Base-by-base conservation (phyloP, 2,888 invertebrate species). In the Nemapogon koenigi region DNA sequence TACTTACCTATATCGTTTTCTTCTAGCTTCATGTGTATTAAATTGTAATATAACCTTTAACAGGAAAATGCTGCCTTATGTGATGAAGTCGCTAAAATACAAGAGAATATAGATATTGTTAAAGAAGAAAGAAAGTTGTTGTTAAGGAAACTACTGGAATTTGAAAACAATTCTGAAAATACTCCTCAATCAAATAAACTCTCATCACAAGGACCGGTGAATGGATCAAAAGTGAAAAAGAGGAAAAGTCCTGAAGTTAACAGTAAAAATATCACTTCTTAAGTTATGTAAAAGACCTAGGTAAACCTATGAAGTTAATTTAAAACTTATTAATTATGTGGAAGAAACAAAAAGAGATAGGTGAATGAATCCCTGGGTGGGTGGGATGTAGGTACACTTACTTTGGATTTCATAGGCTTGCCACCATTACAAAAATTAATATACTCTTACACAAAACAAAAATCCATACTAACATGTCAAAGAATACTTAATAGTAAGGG, bases 1-100 rank as follows among this genome's bases (percentile, higher is more conserved):
- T 32, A 7, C 7, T 31, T n/a, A 16, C 25, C 32, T 40, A 16
- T 38, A 4, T 6, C 8, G 26, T 16, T 27, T 15, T 30, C n/a
- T n/a, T n/a, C n/a, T n/a, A n/a, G n/a, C 22, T 6, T 15, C 35
- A 25, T 15, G 13, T 38, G 13, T 10, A 17, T 13, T 30, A 28
- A 16, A 27, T 11, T 27, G 8, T 30, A 32, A 19, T 22, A 22
- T 16, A 19, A 26, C 16, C 1, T 14, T 3, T 39, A 37, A 2
- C 51, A 91, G 91, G 91, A 91, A 76, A 91, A 91, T 73, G 88
- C 90, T 37, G 89, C 90, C 3, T 62, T 94, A 2, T 93, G 94
- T 63, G 95, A 95, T 75, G 92, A 94, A 80, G 88, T 94, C 11
- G 87, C 90, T 1, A 85, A 88, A 62, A 85, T 90, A 44, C 94